phyloP scores from a whole-genome alignment of 2,888 invertebrate genomes.

The Mythimna albipuncta region DNA sequence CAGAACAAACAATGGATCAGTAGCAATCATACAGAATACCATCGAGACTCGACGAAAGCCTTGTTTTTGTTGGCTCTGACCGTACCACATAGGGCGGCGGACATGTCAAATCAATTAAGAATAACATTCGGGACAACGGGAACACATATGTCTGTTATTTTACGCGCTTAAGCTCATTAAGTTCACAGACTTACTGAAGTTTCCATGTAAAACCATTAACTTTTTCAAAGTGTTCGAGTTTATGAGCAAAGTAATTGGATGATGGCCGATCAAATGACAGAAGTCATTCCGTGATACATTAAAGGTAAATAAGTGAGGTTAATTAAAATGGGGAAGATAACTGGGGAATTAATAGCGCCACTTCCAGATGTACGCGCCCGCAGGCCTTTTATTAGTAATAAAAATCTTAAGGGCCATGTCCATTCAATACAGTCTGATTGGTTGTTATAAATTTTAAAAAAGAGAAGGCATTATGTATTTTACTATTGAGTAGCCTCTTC shows the following conservation, averaged over 20 bases:
- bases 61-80: constrained; percentile 79
- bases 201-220: constrained; percentile 36
- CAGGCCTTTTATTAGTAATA: constrained; percentile 35
- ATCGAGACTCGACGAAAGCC: constrained; percentile 56
- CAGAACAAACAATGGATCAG: constrained; percentile 84
- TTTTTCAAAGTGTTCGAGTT: constrained; percentile 47
- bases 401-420: constrained; percentile 25
- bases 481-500: background rate
- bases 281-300: constrained; percentile 31
- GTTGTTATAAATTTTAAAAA: constrained; percentile 5
- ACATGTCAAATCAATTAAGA: constrained; percentile 86
- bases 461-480: background rate
- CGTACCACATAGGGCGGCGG: constrained; percentile 71
- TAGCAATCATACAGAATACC: constrained; percentile 80
- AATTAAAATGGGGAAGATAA: constrained; percentile 46
- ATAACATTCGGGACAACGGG: constrained; percentile 71
- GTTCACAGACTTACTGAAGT: constrained; percentile 50
- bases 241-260: constrained; percentile 49
- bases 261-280: constrained; percentile 32
- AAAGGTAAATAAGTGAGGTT: constrained; percentile 35
- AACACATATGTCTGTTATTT: constrained; percentile 54
- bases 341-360: constrained; percentile 23
- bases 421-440: constrained; percentile 35
- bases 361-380: constrained; percentile 32
- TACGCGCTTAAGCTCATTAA: constrained; percentile 52